These are phyloP conservation scores for Gobiocypris rarus DNA, from an alignment of 2,113 vertebrate genomes.

Conservation along the genomic window DNA sequence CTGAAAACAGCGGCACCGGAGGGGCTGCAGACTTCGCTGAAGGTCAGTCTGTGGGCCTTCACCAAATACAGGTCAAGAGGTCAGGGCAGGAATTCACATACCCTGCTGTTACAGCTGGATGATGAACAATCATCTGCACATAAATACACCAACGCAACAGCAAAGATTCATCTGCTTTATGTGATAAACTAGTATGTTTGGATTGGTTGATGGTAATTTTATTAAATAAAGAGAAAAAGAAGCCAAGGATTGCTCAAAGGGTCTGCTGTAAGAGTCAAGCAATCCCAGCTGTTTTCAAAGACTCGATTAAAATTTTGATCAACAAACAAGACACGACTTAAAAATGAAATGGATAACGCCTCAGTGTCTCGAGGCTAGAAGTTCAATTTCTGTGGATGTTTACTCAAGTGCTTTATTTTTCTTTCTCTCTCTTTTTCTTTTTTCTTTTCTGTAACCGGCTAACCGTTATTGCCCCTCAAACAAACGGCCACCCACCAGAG, in stretches of 20 bases:
- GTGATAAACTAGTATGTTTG: not conserved
- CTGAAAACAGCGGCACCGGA: conserved; percentile 54
- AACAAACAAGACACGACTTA: conserved; percentile 15
- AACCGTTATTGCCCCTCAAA: not conserved
- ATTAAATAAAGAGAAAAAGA: not conserved
- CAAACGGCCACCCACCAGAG: not conserved
- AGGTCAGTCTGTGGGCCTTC: conserved; percentile 45
- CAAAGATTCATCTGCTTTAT: not conserved
- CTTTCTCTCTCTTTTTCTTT: not conserved
- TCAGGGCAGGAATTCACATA: conserved; percentile 15
- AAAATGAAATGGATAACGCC: not conserved
- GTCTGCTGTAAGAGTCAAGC: conserved; percentile 4
- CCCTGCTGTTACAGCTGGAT: conserved; percentile 2
- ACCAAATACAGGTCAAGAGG: conserved; percentile 44
- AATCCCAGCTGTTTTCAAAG: not conserved
- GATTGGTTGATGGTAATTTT: not conserved
- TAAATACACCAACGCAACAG: not conserved
- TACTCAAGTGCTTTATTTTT: not conserved
- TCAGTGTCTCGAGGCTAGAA: conserved; percentile 24
- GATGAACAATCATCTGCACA: not conserved
- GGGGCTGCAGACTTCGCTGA: conserved; percentile 30
- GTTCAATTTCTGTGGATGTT: conserved; percentile 8
- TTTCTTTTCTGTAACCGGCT: not conserved
- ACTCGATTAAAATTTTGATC: conserved; percentile 2
- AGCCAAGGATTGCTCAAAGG: not conserved